These are phyloP conservation scores for Ochotona curzoniae DNA, from an alignment of 2,113 vertebrate genomes.

Conservation along the genomic window DNA sequence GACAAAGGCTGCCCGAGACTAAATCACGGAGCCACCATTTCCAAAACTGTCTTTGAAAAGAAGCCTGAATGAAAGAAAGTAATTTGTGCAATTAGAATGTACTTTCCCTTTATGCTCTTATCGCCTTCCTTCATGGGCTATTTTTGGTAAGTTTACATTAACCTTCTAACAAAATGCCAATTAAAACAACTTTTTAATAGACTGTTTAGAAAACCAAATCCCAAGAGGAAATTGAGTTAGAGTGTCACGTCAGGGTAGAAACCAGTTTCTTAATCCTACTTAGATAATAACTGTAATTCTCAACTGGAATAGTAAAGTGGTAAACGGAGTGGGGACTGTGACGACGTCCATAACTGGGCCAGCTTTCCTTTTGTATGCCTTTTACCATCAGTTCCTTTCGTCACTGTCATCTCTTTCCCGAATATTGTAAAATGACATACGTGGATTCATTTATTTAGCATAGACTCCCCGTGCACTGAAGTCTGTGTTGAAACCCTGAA, in stretches of 20 bases:
- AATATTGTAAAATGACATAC: neutral
- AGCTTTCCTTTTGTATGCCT: fast-evolving
- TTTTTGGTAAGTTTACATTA: slow-evolving; percentile 73
- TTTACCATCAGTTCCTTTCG: neutral
- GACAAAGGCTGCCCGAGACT: neutral
- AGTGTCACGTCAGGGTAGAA: neutral
- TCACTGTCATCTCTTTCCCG: neutral
- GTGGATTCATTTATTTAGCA: neutral
- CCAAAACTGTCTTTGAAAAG: slow-evolving; percentile 39
- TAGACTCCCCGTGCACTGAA: neutral
- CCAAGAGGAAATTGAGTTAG: slow-evolving; percentile 25
- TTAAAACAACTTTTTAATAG: slow-evolving; percentile 68
- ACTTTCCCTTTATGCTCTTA: slow-evolving; percentile 60
- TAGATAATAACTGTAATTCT: slow-evolving; percentile 31
- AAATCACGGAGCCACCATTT: neutral
- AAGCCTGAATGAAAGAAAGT: slow-evolving; percentile 33
- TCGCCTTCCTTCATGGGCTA: slow-evolving; percentile 63
- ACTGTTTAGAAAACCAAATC: slow-evolving; percentile 57
- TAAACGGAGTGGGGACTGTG: neutral
- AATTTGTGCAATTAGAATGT: slow-evolving; percentile 44
- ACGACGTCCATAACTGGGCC: neutral
- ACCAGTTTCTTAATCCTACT: slow-evolving; percentile 29
- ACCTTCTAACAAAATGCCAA: slow-evolving; percentile 75
- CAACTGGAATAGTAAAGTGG: neutral
- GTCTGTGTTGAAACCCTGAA: neutral